A percentile compares a stretch with the other conserved stretches of the same genome.
Conservation (phyloP, 1,140 invertebrate genomes). For the Psix sp. region DNA sequence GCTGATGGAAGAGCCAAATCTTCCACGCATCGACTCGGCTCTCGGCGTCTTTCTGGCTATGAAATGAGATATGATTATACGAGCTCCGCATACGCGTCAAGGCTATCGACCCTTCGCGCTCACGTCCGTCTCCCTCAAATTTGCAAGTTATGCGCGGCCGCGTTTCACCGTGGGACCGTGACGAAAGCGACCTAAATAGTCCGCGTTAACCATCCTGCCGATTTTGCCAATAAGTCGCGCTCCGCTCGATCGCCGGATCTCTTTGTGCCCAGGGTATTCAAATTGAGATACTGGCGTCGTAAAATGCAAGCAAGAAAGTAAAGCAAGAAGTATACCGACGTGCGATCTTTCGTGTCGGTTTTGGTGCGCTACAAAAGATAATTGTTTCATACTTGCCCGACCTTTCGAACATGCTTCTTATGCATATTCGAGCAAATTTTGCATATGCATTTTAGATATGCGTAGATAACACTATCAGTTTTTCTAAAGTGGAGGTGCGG, state of each 20-base stretch:
- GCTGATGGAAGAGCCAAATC: slow-evolving; percentile 74
- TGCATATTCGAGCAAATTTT: no score
- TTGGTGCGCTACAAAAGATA: no score
- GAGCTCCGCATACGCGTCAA: slow-evolving; percentile 57
- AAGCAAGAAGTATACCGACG: neutral
- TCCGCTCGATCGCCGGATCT: slow-evolving; percentile 8
- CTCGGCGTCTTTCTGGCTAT: no score
- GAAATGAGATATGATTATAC: slow-evolving; percentile 75
- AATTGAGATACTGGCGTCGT: slow-evolving; percentile 44
- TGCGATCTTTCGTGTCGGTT: neutral
- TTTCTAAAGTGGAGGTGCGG: no score
- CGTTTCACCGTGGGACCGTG: slow-evolving; percentile 56
- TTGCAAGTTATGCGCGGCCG: slow-evolving; percentile 73
- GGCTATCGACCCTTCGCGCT: slow-evolving; percentile 53
- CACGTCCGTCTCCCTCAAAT: slow-evolving; percentile 64
- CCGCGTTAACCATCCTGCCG: slow-evolving; percentile 38
- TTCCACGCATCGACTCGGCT: slow-evolving; percentile 72
- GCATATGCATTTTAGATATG: no score
- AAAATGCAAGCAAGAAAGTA: slow-evolving; percentile 12
- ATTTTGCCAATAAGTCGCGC: slow-evolving; percentile 47
- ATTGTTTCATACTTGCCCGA: no score
- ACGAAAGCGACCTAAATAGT: slow-evolving; percentile 57
- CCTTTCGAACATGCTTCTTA: no score
- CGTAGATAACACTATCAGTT: no score
- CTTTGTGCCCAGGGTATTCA: slow-evolving; percentile 31